Base-by-base conservation (phyloP, 2,888 invertebrate genomes). In the Andrena camellia region DNA sequence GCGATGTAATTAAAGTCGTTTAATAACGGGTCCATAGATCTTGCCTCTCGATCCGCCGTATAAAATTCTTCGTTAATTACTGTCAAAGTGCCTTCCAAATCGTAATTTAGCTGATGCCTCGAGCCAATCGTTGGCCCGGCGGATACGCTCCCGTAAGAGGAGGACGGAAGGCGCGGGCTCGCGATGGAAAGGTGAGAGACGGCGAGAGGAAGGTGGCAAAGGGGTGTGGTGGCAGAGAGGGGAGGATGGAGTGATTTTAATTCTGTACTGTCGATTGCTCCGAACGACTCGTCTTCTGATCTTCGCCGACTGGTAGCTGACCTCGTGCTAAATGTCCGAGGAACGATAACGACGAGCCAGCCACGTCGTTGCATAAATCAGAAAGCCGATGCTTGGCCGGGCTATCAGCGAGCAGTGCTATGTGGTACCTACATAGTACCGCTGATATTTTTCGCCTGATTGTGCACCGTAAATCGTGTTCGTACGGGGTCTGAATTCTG, bases 11-110 rank as follows among this genome's bases (percentile, higher is more conserved):
- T 90, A 88, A 90, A 89, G 85, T 67, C 85, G 83, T 87, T 89
- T 90, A 88, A 90, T 88, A 85, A 86, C 84, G 74, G 83, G 84
- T 68, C 83, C 78, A 83, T 86, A 86, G 88, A 88, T 87, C 80
- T 86, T 71, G 77, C 52, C 42, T 78, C 83, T 75, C 83, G 81
- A 84, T 87, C 70, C 79, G 66, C 35, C 79, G 72, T 85, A 87
- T 87, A 89, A 90, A 90, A 88, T 87, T 90, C 88, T 86, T 86
- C 82, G 87, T 89, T 89, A 89, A 90, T 90, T 89, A 89, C 90
- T 88, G 90, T 90, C 88, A 84, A 90, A 88, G 84, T 83, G 83
- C 80, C 87, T 85, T 79, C 85, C 78, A 80, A 86, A 89, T 88
- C 87, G 86, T 88, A 84, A 88, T 81, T 89, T 84, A 84, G 71